Percentiles rank a stretch among this genome's conserved stretches.
Evolutionary conservation across 2,888 invertebrate genomes (phyloP).

Genomic region (Caradrina kadenii): DNA sequence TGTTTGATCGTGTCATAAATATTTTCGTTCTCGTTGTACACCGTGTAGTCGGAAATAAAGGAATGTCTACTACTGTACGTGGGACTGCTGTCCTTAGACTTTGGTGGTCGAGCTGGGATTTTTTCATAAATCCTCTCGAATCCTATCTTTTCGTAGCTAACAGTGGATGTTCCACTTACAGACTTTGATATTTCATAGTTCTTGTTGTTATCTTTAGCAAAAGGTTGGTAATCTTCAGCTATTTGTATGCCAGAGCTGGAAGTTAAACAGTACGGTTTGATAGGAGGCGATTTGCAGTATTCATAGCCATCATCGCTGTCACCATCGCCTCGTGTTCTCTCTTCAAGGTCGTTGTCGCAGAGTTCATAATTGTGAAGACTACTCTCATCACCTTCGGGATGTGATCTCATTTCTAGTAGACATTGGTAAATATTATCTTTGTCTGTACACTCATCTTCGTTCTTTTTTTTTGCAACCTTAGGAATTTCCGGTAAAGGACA

Average conservation of each 20-base stretch:
- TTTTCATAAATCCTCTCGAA: slow-evolving; percentile 88
- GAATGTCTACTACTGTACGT: slow-evolving; percentile 83
- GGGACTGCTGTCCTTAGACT: slow-evolving; percentile 84
- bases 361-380: slow-evolving; percentile 90
- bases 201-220: slow-evolving; percentile 73
- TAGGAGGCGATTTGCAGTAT: slow-evolving; percentile 84
- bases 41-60: slow-evolving; percentile 82
- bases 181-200: slow-evolving; percentile 85
- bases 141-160: slow-evolving; percentile 87
- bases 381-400: slow-evolving; percentile 87
- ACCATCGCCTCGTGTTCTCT: slow-evolving; percentile 85
- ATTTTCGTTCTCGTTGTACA: slow-evolving; percentile 89
- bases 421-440: slow-evolving; percentile 87
- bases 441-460: slow-evolving; percentile 56
- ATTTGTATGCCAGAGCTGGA: slow-evolving; percentile 87
- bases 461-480: slow-evolving; percentile 68
- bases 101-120: slow-evolving; percentile 79
- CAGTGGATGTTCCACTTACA: slow-evolving; percentile 85
- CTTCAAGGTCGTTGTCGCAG: slow-evolving; percentile 83
- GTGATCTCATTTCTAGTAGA: slow-evolving; percentile 86
- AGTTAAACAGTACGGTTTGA: slow-evolving; percentile 84
- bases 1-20: slow-evolving; percentile 92
- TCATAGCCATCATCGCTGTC: slow-evolving; percentile 89
- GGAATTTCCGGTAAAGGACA: slow-evolving; percentile 89
- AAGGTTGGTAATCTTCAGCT: slow-evolving; percentile 88